Percentiles rank a stretch among this genome's conserved stretches.
Evolutionary conservation across 2,888 invertebrate species (phyloP).

Genomic region (Andrena haemorrhoa): DNA sequence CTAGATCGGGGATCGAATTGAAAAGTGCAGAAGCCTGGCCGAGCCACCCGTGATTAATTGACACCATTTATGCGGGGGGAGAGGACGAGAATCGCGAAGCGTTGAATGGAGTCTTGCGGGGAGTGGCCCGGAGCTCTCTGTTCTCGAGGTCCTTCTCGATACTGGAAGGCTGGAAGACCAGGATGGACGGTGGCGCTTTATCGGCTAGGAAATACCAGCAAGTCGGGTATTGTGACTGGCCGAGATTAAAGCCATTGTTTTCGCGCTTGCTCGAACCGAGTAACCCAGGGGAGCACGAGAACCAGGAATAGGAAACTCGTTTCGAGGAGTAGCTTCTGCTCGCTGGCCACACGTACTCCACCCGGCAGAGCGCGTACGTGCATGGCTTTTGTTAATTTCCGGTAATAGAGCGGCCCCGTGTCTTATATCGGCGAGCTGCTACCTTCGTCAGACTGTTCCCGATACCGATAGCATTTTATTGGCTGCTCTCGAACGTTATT

Average conservation of each 20-base stretch:
- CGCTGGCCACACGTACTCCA: slow-evolving; percentile 32
- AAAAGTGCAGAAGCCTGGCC: neutral
- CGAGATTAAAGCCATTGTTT: slow-evolving; percentile 76
- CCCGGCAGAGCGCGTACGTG: slow-evolving; percentile 2
- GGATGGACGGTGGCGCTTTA: slow-evolving; percentile 61
- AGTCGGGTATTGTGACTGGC: slow-evolving; percentile 69
- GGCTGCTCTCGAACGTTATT: slow-evolving; percentile 12
- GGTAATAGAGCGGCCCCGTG: slow-evolving; percentile 45
- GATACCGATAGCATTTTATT: slow-evolving; percentile 20
- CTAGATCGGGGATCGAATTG: slow-evolving; percentile 9
- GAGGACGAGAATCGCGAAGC: neutral
- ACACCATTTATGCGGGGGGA: slow-evolving; percentile 5
- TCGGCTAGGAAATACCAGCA: slow-evolving; percentile 67
- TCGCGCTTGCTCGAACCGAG: slow-evolving; percentile 67
- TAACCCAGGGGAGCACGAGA: slow-evolving; percentile 50
- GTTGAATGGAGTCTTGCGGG: slow-evolving; percentile 24
- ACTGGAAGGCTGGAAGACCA: slow-evolving; percentile 28
- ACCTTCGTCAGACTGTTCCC: neutral
- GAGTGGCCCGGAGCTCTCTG: neutral
- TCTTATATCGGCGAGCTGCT: slow-evolving; percentile 29
- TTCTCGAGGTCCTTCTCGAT: slow-evolving; percentile 37
- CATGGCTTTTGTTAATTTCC: slow-evolving; percentile 63
- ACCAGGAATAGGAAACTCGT: slow-evolving; percentile 56
- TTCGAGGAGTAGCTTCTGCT: slow-evolving; percentile 40
- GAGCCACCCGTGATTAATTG: slow-evolving; percentile 11